Percentiles rank a stretch among this genome's conserved stretches.
These are phyloP conservation scores for Coracias cyanogaster DNA, from an alignment of 2,797 vertebrate species.

Conservation along the genomic window DNA sequence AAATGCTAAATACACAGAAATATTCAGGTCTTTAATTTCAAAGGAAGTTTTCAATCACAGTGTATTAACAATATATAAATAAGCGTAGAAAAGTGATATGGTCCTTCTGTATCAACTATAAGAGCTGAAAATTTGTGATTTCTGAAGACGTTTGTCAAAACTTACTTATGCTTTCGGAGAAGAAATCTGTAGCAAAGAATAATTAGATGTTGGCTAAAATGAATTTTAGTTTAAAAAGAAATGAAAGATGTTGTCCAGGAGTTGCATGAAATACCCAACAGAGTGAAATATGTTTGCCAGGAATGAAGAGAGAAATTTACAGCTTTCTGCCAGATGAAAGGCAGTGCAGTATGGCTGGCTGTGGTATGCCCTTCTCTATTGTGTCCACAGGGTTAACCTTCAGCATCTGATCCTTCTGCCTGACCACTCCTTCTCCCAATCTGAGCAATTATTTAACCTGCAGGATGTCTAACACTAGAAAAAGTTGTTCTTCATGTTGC, in stretches of 20 bases:
- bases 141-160: background rate
- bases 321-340: conserved; percentile 37
- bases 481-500: background rate
- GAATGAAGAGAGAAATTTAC: background rate
- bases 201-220: background rate
- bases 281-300: conserved; percentile 7
- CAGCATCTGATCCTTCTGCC: background rate
- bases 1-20: conserved; percentile 15
- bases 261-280: background rate
- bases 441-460: background rate
- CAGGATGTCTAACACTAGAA: background rate
- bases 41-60: conserved; percentile 22
- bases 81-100: background rate
- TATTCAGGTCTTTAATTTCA: conserved; percentile 30
- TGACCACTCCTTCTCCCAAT: background rate
- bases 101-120: background rate
- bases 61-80: conserved; percentile 8
- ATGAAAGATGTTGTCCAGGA: background rate
- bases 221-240: background rate
- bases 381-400: background rate
- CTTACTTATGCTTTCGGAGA: background rate
- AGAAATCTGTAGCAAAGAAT: background rate
- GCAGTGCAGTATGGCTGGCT: background rate
- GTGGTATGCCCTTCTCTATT: background rate
- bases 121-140: background rate